Evolutionary conservation across 2,888 invertebrate species (phyloP).

Genomic region (Villa cingulata): DNA sequence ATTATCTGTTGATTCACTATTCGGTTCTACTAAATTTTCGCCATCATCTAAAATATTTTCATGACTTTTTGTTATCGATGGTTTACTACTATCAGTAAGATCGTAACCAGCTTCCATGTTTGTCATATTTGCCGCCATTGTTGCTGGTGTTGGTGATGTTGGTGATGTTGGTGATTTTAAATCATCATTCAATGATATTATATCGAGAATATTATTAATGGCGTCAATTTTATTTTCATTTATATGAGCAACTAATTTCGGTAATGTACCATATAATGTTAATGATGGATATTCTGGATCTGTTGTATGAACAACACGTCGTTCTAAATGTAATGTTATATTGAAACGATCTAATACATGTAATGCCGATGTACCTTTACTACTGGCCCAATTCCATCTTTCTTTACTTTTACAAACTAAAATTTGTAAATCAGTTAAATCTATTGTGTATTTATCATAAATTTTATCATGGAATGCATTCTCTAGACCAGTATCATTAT

Average conservation of each 20-base stretch:
- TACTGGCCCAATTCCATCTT: constrained; percentile 78
- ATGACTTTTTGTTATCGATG: constrained; percentile 10
- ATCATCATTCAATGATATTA: constrained; percentile 22
- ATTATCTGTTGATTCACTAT: constrained; percentile 14
- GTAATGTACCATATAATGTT: constrained; percentile 71
- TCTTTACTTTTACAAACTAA: constrained; percentile 78
- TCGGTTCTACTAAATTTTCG: neutral
- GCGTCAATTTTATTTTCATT: constrained; percentile 78
- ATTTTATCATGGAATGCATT: constrained; percentile 50
- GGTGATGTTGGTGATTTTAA: neutral
- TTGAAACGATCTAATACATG: constrained; percentile 75
- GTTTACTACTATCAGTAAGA: too few relatives aligned
- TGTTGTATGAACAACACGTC: constrained; percentile 63
- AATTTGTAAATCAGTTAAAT: constrained; percentile 72
- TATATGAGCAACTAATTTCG: constrained; percentile 75
- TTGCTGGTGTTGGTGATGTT: neutral
- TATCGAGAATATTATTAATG: constrained; percentile 43
- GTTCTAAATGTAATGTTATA: constrained; percentile 57
- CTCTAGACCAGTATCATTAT: constrained; percentile 38
- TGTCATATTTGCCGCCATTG: neutral
- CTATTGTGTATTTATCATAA: constrained; percentile 66
- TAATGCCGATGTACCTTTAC: constrained; percentile 67
- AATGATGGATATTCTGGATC: constrained; percentile 81
- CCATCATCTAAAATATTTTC: neutral
- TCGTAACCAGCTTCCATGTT: too few relatives aligned